These are phyloP conservation scores for Porites cylindrica DNA, from an alignment of 92 coral and sea anemone species.

Conservation along the genomic window DNA sequence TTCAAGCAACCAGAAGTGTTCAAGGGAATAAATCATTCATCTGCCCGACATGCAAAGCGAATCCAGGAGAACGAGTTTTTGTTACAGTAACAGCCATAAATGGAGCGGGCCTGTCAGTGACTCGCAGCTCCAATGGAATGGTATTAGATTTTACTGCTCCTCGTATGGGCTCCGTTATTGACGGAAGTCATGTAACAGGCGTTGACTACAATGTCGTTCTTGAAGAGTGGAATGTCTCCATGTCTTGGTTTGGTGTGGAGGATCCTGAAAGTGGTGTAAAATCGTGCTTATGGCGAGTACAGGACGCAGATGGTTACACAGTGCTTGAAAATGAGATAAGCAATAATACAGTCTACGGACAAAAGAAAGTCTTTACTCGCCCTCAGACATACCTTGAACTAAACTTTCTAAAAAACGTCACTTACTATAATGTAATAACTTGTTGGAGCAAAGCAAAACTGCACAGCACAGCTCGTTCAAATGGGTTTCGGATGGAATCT, in stretches of 20 bases:
- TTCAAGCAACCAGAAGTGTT: slow-evolving; percentile 61
- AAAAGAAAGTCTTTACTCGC: slow-evolving; percentile 51
- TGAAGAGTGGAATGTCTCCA: slow-evolving; percentile 77
- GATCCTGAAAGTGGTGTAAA: slow-evolving; percentile 82
- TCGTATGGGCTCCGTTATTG: slow-evolving; percentile 76
- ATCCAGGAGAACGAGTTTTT: slow-evolving; percentile 71
- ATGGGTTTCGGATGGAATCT: slow-evolving; percentile 87
- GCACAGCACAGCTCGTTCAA: slow-evolving; percentile 65
- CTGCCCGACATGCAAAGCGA: slow-evolving; percentile 65
- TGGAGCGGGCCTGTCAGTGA: slow-evolving; percentile 80
- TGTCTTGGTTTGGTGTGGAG: slow-evolving; percentile 92
- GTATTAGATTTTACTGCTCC: slow-evolving; percentile 86
- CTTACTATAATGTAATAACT: slow-evolving; percentile 71
- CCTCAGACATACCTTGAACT: slow-evolving; percentile 57
- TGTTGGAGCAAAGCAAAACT: slow-evolving; percentile 87
- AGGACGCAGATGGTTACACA: slow-evolving; percentile 43
- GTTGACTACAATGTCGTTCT: slow-evolving; percentile 70
- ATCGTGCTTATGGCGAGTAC: slow-evolving; percentile 77
- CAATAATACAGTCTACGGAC: slow-evolving; percentile 48
- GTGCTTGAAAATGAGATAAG: slow-evolving; percentile 36
- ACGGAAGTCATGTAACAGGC: slow-evolving; percentile 75
- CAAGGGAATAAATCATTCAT: slow-evolving; percentile 65
- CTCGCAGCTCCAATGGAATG: slow-evolving; percentile 86
- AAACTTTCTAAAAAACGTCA: slow-evolving; percentile 23
- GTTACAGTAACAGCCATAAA: slow-evolving; percentile 79